These are phyloP conservation scores for Flexamia atlantica DNA, from an alignment of 2,888 invertebrate genomes.

Conservation along the genomic window DNA sequence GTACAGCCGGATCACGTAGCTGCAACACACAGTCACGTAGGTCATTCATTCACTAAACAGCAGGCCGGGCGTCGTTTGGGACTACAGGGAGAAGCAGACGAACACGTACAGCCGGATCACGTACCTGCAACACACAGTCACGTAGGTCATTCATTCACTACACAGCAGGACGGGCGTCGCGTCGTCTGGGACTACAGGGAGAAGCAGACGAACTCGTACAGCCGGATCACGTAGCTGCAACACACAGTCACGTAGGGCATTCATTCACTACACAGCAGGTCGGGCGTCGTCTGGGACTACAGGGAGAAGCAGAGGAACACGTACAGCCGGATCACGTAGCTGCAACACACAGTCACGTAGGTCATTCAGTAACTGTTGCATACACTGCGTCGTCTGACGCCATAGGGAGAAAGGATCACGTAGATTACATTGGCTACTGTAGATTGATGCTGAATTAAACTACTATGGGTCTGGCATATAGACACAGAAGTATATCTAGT, in stretches of 20 bases:
- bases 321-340: constrained; percentile 78
- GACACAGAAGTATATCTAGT: too few species aligned
- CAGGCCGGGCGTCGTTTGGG: constrained; percentile 74
- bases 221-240: too few species aligned
- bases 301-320: constrained; percentile 76
- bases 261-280: constrained; percentile 77
- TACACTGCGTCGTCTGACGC: constrained; percentile 74
- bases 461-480: too few species aligned
- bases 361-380: constrained; percentile 79
- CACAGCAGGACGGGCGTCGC: too few species aligned
- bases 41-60: constrained; percentile 79
- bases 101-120: constrained; percentile 77
- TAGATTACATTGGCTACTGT: too few species aligned
- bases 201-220: too few species aligned
- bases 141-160: too few species aligned
- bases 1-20: too few species aligned
- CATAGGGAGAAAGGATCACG: too few species aligned
- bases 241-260: constrained; percentile 68
- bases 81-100: constrained; percentile 75
- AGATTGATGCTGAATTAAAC: too few species aligned
- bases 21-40: constrained; percentile 75
- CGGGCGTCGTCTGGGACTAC: constrained; percentile 74
- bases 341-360: constrained; percentile 75
- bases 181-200: too few species aligned
- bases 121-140: constrained; percentile 75